Evolutionary conservation across 1,140 invertebrate genomes (phyloP).

Genomic region (Diploscapter pachys): DNA sequence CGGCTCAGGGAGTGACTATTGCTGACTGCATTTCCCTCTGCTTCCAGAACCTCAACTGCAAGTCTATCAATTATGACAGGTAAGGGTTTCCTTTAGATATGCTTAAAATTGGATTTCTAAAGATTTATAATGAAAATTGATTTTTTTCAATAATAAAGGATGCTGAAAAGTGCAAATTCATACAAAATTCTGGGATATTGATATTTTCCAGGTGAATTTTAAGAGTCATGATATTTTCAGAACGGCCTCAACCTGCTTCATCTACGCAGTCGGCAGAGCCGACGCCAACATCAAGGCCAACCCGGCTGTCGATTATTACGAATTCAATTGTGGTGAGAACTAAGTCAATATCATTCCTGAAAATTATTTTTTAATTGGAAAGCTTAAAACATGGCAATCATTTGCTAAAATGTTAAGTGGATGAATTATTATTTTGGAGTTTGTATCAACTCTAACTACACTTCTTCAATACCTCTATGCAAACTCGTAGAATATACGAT

Average conservation of each 20-base stretch:
- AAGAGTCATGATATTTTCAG: conserved; percentile 19
- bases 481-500: too few species aligned
- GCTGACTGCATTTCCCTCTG: conserved; percentile 58
- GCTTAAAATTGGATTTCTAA: neutral
- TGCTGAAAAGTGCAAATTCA: too few species aligned
- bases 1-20: conserved; percentile 57
- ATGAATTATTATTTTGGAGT: too few species aligned
- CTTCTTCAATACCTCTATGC: too few species aligned
- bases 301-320: conserved; percentile 57
- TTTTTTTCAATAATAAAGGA: too few species aligned
- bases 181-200: too few species aligned
- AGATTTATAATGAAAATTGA: too few species aligned
- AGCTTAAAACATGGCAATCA: too few species aligned
- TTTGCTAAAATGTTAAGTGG: too few species aligned
- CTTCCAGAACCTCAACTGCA: conserved; percentile 59
- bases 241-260: conserved; percentile 57
- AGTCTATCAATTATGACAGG: conserved; percentile 58
- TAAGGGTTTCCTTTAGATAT: neutral
- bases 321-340: conserved; percentile 57
- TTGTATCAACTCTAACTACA: too few species aligned
- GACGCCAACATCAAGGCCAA: conserved; percentile 57
- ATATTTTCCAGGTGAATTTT: too few species aligned
- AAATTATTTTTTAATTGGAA: too few species aligned
- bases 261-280: conserved; percentile 53
- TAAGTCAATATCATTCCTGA: neutral